Base-by-base conservation (phyloP, 2,113 vertebrate species). In the Engraulis encrasicolus region DNA sequence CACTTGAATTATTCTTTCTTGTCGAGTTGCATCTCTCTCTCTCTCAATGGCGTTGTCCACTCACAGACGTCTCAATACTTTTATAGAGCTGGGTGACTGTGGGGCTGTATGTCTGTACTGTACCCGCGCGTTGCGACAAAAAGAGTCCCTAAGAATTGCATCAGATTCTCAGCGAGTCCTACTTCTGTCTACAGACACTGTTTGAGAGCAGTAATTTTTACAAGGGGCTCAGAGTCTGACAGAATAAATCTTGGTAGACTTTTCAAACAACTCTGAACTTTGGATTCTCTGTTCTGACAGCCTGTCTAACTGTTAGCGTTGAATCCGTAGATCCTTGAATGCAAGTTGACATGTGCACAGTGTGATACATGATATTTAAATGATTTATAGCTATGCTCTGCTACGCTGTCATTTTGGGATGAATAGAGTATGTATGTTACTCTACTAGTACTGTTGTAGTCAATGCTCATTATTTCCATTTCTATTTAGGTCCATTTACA, bases 1-100 rank as follows among this genome's bases (percentile, higher is more conserved):
- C 66, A 74, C 34, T 14, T 34, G n/a, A 34, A 74, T 74, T 23
- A 74, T 74, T 74, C 27, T 31, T 74, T 74, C 66, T 34, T 74
- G 31, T 85, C 88, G 85, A 94, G 89, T 87, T 18, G 14, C 87
- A 2, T 74, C 27, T 36, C n/a, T n/a, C n/a, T n/a, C n/a, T n/a
- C n/a, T n/a, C n/a, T n/a, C n/a, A n/a, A n/a, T n/a, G 66, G 31
- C 12, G 23, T 74, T 74, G 66, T 74, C 66, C 66, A 15, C 66
- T 74, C 66, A 74, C 66, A 74, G 66, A 74, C 15, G 15, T 36
- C 66, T 36, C 27, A 15, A 2, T 71, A 14, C 54, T 23, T 23
- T n/a, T 23, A 12, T 11, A 31, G 0, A 14, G n/a, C 11, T 27
- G 23, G 15, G 31, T 74, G n/a, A n/a, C n/a, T n/a, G n/a, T n/a